Conservation (phyloP, 2,113 vertebrate species). For the Cyprinodon brontotheroides region DNA sequence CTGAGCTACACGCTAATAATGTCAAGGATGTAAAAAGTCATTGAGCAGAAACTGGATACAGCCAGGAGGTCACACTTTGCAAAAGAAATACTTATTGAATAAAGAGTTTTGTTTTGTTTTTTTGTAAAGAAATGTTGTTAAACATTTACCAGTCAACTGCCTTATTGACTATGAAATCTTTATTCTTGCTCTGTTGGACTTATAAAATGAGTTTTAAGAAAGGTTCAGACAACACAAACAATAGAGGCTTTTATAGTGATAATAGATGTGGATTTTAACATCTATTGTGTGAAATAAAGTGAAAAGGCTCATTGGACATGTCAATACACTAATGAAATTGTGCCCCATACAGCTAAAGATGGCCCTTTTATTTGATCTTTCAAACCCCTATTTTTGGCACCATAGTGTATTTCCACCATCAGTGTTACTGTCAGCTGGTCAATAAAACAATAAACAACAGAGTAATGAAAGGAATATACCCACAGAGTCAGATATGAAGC, state of each 20-base stretch:
- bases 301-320: background rate
- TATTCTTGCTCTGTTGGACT: constrained; percentile 6
- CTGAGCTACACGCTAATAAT: too few relatives aligned
- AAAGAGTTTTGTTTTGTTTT: background rate
- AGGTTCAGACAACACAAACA: constrained; percentile 2
- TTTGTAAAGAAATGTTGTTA: background rate
- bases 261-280: background rate
- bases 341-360: background rate
- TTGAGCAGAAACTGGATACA: background rate
- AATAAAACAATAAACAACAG: constrained; percentile 66
- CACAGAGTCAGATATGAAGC: constrained; percentile 62
- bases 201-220: constrained; percentile 4
- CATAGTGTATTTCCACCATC: constrained; percentile 36
- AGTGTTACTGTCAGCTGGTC: constrained; percentile 59
- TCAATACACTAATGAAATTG: background rate
- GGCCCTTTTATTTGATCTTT: background rate
- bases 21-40: too few relatives aligned
- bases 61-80: background rate
- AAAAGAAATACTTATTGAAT: background rate
- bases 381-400: constrained; percentile 4
- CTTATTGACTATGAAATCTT: background rate
- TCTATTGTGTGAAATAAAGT: constrained; percentile 13
- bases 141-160: background rate
- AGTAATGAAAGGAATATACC: constrained; percentile 67
- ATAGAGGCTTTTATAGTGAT: background rate